These are phyloP conservation scores for Diabrotica virgifera DNA, from an alignment of 1,140 invertebrate species.

Conservation along the genomic window DNA sequence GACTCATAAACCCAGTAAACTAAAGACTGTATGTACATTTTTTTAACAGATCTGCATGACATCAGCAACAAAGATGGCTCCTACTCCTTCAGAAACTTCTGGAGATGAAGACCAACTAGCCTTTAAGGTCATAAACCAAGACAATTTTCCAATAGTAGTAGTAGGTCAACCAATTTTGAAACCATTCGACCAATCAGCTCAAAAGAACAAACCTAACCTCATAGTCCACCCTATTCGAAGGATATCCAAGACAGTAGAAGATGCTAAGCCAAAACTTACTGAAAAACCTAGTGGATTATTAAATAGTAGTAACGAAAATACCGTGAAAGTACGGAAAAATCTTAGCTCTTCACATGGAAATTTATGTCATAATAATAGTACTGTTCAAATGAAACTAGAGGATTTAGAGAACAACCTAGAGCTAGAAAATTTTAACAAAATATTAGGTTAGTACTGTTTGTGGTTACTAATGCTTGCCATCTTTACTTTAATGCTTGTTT, in stretches of 20 bases:
- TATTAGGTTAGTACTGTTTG: conserved; percentile 27
- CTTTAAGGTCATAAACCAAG: conserved; percentile 53
- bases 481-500: too few relatives aligned
- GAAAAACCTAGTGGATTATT: conserved; percentile 43
- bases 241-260: conserved; percentile 39
- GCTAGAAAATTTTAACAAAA: conserved; percentile 54
- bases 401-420: conserved; percentile 37
- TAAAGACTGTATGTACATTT: too few relatives aligned
- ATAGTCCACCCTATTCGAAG: conserved; percentile 53
- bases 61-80: conserved; percentile 37
- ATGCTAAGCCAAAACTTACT: conserved; percentile 42
- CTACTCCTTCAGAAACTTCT: conserved; percentile 37
- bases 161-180: conserved; percentile 44
- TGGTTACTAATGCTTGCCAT: not conserved
- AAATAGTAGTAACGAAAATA: conserved; percentile 26
- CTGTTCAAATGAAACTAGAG: conserved; percentile 39
- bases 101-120: conserved; percentile 46
- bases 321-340: conserved; percentile 34
- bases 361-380: conserved; percentile 40
- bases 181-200: conserved; percentile 41
- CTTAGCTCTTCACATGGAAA: conserved; percentile 51
- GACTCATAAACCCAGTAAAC: too few relatives aligned
- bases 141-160: conserved; percentile 44
- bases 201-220: conserved; percentile 50
- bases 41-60: too few relatives aligned